Percentiles rank a stretch among this genome's conserved stretches.
Evolutionary conservation across 2,113 vertebrate species (phyloP).

Genomic region (Pitta sordida): DNA sequence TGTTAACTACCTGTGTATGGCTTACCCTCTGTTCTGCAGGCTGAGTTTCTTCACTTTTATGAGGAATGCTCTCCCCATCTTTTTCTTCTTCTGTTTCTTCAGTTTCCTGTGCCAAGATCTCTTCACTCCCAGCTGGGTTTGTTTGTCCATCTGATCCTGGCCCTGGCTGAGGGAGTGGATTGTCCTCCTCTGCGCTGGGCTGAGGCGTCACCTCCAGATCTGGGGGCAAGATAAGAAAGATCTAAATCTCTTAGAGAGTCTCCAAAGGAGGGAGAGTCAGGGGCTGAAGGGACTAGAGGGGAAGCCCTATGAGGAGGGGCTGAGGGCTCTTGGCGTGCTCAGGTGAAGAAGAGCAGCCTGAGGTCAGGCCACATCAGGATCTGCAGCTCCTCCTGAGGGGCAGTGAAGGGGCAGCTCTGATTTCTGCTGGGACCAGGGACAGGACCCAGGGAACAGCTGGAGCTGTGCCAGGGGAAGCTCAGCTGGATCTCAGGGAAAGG

Average conservation of each 20-base stretch:
- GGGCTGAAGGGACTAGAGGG: background rate
- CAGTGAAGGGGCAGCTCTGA: accelerated
- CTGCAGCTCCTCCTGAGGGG: background rate
- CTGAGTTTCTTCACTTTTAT: background rate
- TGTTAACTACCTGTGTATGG: background rate
- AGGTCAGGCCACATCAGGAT: background rate
- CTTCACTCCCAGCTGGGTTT: too few relatives aligned
- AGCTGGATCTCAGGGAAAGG: background rate
- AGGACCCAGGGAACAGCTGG: background rate
- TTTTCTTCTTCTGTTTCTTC: background rate
- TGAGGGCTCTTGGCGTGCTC: background rate
- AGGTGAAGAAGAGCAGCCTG: background rate
- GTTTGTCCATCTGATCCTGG: background rate
- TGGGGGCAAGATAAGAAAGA: background rate
- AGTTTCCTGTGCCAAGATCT: background rate
- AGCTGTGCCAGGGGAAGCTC: background rate
- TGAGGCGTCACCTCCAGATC: background rate
- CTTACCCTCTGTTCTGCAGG: background rate
- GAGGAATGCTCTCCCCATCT: background rate
- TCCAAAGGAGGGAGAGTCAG: background rate
- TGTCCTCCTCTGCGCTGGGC: background rate
- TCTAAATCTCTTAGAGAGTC: background rate
- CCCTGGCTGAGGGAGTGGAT: background rate
- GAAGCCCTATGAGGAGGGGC: background rate
- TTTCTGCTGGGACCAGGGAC: too few relatives aligned